These are phyloP conservation scores for Phymatocera aterrima DNA, from an alignment of 2,888 invertebrate species.

Conservation along the genomic window DNA sequence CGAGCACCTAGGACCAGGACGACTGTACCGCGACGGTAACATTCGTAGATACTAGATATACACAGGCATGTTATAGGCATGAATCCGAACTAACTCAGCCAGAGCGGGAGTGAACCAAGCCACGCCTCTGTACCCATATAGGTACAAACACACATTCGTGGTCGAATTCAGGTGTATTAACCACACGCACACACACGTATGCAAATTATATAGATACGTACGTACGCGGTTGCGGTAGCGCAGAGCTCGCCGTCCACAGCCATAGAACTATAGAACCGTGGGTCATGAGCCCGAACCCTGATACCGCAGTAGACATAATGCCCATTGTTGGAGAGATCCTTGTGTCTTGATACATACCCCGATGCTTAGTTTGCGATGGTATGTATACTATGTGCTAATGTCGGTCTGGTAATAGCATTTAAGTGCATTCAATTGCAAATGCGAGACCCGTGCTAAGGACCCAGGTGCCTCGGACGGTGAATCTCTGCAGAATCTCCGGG, in stretches of 20 bases:
- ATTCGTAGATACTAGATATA: neutral
- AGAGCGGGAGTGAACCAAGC: slow-evolving; percentile 10
- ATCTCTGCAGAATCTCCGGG: slow-evolving; percentile 22
- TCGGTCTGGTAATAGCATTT: slow-evolving; percentile 35
- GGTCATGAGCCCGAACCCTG: slow-evolving; percentile 33
- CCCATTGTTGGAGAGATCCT: slow-evolving; percentile 41
- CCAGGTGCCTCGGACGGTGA: slow-evolving; percentile 11
- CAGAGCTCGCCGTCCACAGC: slow-evolving; percentile 10
- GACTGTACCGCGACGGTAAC: neutral
- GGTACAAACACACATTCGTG: neutral
- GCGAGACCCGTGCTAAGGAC: neutral
- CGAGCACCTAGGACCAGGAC: neutral
- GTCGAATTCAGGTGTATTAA: neutral
- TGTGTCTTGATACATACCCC: slow-evolving; percentile 25
- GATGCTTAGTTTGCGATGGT: slow-evolving; percentile 27
- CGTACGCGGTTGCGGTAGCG: slow-evolving; percentile 9
- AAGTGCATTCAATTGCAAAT: slow-evolving; percentile 38
- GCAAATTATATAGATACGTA: neutral
- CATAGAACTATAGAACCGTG: slow-evolving; percentile 33
- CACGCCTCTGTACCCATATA: neutral
- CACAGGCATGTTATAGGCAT: neutral
- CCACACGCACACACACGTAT: neutral
- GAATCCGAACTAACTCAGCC: slow-evolving; percentile 17
- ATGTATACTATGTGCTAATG: slow-evolving; percentile 33
- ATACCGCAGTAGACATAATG: slow-evolving; percentile 38